Conservation (phyloP, 2,797 vertebrate species). For the Chiroxiphia lanceolata region DNA sequence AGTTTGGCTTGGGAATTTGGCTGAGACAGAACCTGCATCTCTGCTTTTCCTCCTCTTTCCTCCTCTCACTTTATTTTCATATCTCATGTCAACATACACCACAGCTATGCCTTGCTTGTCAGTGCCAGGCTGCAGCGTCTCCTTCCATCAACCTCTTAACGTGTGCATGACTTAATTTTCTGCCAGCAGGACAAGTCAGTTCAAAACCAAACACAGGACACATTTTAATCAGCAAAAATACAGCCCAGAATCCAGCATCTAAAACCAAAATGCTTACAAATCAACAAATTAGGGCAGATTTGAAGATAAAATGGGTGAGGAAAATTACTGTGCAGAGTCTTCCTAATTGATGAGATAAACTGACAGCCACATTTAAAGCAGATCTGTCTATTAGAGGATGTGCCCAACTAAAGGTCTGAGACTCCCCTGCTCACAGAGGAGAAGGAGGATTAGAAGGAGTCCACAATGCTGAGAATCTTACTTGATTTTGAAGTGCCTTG, state of each 20-base stretch:
- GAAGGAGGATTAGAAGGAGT: background rate
- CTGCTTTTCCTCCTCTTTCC: background rate
- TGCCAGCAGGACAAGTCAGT: background rate
- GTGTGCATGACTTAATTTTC: slow-evolving; percentile 8
- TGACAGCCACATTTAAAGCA: background rate
- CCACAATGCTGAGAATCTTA: background rate
- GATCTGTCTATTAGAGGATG: background rate
- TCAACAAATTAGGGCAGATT: background rate
- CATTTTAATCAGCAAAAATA: background rate
- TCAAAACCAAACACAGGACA: background rate
- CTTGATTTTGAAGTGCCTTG: background rate
- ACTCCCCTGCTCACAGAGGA: background rate
- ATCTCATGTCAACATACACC: background rate
- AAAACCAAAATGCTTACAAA: background rate
- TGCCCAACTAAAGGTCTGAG: background rate
- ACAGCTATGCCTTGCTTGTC: background rate
- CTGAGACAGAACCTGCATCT: background rate
- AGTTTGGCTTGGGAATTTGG: background rate
- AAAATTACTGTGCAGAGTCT: background rate
- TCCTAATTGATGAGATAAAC: background rate
- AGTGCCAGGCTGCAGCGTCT: background rate
- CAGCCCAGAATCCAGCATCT: background rate
- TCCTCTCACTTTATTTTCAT: background rate
- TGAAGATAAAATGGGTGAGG: background rate
- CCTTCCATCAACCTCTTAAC: background rate